These are phyloP conservation scores for Nasonia vitripennis DNA, from an alignment of 1,140 invertebrate species.

Conservation along the genomic window DNA sequence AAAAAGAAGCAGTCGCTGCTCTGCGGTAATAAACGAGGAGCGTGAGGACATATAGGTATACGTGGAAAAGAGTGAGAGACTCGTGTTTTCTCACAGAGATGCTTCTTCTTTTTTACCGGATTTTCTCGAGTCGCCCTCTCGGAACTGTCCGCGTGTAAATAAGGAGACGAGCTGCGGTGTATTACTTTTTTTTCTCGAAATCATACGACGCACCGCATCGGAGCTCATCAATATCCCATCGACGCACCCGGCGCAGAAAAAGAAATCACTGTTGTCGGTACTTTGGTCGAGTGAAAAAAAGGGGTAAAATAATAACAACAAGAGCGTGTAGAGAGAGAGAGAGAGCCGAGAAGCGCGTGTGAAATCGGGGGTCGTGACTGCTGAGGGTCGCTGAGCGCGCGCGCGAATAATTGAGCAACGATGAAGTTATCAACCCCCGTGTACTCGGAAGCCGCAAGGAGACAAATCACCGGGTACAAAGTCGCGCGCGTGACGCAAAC, in stretches of 20 bases:
- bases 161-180: background rate
- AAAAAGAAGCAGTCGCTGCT: slow-evolving; percentile 53
- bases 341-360: background rate
- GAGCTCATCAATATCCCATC: too few species aligned
- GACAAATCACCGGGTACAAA: slow-evolving; percentile 63
- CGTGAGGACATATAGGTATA: slow-evolving; percentile 18
- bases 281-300: background rate
- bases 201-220: too few species aligned
- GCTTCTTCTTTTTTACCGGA: background rate
- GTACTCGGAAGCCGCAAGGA: slow-evolving; percentile 63
- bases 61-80: background rate
- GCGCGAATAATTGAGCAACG: slow-evolving; percentile 55
- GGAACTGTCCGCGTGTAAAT: slow-evolving; percentile 34
- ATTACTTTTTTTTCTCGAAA: too few species aligned
- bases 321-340: background rate
- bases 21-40: slow-evolving; percentile 61
- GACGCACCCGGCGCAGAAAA: background rate
- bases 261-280: background rate
- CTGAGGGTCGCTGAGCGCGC: background rate
- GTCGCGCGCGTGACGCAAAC: slow-evolving; percentile 11
- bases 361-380: slow-evolving; percentile 19
- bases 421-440: slow-evolving; percentile 58
- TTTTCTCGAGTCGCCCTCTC: slow-evolving; percentile 14
- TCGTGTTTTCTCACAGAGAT: slow-evolving; percentile 56
- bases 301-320: background rate